A percentile compares a stretch with the other conserved stretches of the same genome.
Conservation (phyloP, 64 coral and sea anemone genomes). For the Stichodactyla mertensii region DNA sequence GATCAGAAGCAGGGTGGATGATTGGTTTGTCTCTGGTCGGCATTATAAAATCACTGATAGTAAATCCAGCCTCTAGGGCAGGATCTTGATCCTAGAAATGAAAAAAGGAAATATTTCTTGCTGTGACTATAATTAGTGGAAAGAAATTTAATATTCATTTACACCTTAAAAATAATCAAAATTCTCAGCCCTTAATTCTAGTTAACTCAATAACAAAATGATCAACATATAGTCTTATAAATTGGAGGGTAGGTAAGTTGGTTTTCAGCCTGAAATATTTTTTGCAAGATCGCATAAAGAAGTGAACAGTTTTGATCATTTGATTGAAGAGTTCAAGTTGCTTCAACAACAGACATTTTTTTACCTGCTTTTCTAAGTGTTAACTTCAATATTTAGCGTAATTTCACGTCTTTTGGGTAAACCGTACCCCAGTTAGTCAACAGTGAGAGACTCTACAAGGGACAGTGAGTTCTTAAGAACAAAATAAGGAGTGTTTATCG, state of each 20-base stretch:
- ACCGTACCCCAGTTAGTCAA: neutral
- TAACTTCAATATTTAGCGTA: neutral
- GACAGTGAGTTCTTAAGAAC: neutral
- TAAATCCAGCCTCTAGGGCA: neutral
- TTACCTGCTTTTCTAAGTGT: neutral
- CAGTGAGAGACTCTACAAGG: neutral
- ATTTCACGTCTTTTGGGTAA: neutral
- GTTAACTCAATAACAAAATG: neutral
- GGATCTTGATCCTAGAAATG: neutral
- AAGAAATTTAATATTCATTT: neutral
- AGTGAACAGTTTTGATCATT: neutral
- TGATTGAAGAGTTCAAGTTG: neutral
- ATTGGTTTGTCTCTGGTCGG: constrained; percentile 66
- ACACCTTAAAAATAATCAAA: neutral
- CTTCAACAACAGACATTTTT: neutral
- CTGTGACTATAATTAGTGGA: neutral
- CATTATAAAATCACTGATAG: constrained; percentile 64
- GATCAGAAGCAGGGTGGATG: constrained; percentile 64
- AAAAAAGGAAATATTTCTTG: neutral
- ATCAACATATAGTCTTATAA: neutral
- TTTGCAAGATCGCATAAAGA: neutral
- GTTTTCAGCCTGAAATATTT: neutral
- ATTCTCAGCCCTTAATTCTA: neutral
- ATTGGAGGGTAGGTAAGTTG: neutral
- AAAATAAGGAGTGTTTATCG: constrained; percentile 8